A percentile compares a stretch with the other conserved stretches of the same genome.
These are phyloP conservation scores for Mellilla xanthometata DNA, from an alignment of 2,888 invertebrate species.

Conservation along the genomic window DNA sequence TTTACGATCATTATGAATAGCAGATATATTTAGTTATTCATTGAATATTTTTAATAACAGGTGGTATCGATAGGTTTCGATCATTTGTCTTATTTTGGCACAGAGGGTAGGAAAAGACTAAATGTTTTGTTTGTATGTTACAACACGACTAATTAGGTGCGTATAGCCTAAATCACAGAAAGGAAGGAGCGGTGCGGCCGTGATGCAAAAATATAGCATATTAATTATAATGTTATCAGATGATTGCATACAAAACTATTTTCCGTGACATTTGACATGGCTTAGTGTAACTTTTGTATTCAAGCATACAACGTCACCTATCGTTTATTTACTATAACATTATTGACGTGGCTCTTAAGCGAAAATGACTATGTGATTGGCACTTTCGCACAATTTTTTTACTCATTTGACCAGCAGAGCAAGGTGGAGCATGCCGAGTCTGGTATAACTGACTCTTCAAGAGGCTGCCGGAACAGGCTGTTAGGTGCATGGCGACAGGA, in stretches of 20 bases:
- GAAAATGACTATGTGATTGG: slow-evolving; percentile 57
- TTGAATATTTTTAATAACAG: neutral
- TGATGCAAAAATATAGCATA: slow-evolving; percentile 72
- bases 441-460: too few species aligned
- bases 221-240: slow-evolving; percentile 30
- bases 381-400: slow-evolving; percentile 50
- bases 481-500: too few species aligned
- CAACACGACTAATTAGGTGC: slow-evolving; percentile 44
- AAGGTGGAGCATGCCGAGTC: too few species aligned
- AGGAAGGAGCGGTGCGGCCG: slow-evolving; percentile 70
- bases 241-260: slow-evolving; percentile 62
- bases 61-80: slow-evolving; percentile 8
- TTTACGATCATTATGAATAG: slow-evolving; percentile 2
- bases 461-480: too few species aligned
- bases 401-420: too few species aligned
- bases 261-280: slow-evolving; percentile 25
- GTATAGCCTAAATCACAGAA: slow-evolving; percentile 79
- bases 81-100: slow-evolving; percentile 66
- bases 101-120: slow-evolving; percentile 65
- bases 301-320: slow-evolving; percentile 22
- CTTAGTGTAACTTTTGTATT: slow-evolving; percentile 24
- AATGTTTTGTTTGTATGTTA: slow-evolving; percentile 41
- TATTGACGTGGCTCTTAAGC: slow-evolving; percentile 64
- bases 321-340: slow-evolving; percentile 31
- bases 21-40: neutral